phyloP scores from a whole-genome alignment of 1,140 invertebrate genomes.

The Cydia splendana region DNA sequence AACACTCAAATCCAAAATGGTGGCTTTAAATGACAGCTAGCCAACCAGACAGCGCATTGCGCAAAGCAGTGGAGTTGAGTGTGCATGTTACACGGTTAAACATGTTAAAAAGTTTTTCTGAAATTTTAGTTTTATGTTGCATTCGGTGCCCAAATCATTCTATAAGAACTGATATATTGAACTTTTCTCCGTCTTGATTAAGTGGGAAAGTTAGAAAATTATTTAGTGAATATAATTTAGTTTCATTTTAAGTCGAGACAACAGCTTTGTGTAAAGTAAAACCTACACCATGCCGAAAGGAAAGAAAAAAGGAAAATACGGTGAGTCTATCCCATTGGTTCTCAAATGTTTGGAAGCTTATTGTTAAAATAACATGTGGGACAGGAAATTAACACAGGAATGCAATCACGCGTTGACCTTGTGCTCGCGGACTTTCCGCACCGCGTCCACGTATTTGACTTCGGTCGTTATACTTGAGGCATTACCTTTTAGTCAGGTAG shows the following conservation, averaged over 20 bases:
- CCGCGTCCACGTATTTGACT: constrained; percentile 52
- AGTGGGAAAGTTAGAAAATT: constrained; percentile 75
- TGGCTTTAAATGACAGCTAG: constrained; percentile 45
- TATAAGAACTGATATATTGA: constrained; percentile 78
- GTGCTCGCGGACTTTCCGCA: constrained; percentile 60
- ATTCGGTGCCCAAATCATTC: constrained; percentile 74
- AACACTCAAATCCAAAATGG: constrained; percentile 57
- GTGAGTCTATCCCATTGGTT: constrained; percentile 54
- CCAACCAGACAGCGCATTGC: constrained; percentile 69
- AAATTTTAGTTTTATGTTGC: constrained; percentile 80
- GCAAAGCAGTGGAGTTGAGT: constrained; percentile 71
- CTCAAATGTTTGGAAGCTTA: constrained; percentile 26
- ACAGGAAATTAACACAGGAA: constrained; percentile 62
- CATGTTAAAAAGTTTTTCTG: constrained; percentile 80
- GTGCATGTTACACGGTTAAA: constrained; percentile 79
- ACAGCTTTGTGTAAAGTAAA: constrained; percentile 52
- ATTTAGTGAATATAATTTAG: constrained; percentile 76
- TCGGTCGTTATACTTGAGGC: constrained; percentile 15
- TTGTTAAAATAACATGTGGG: constrained; percentile 31
- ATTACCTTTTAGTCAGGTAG: neutral
- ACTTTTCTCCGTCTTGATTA: constrained; percentile 80
- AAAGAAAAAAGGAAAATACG: constrained; percentile 78
- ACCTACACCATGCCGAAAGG: constrained; percentile 76
- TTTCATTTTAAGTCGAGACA: constrained; percentile 51
- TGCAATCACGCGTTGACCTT: constrained; percentile 77